phyloP scores from a whole-genome alignment of 35 echinoderm and acorn worm species.

The Ophioderma brevispina region DNA sequence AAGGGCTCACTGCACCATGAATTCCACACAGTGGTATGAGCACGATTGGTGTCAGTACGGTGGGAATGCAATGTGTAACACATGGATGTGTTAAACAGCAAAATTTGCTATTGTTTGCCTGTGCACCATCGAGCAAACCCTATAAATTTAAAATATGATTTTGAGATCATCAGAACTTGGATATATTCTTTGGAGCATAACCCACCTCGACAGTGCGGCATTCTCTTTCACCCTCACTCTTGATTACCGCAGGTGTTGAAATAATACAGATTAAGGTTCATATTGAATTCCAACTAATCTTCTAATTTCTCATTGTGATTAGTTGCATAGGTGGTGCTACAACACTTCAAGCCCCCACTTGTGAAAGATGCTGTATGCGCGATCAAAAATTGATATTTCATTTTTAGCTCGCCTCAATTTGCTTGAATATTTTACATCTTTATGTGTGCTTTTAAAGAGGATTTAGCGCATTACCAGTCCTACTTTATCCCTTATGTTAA shows the following conservation, averaged over 20 bases:
- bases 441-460: slow-evolving; percentile 10
- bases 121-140: too few species aligned
- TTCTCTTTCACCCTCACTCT: background rate
- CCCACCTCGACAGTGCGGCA: too few species aligned
- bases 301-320: background rate
- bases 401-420: background rate
- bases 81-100: too few species aligned
- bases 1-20: too few species aligned
- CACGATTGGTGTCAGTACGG: too few species aligned
- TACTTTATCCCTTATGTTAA: background rate
- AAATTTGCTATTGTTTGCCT: too few species aligned
- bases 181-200: too few species aligned
- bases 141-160: too few species aligned
- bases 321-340: slow-evolving; percentile 1
- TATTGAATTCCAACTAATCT: background rate
- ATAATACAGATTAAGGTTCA: background rate
- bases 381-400: slow-evolving; percentile 7
- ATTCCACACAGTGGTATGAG: too few species aligned
- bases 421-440: background rate
- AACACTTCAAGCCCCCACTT: background rate
- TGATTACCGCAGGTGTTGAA: background rate
- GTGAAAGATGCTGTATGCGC: background rate
- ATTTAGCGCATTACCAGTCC: background rate
- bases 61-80: too few species aligned
- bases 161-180: too few species aligned